A percentile compares a stretch with the other conserved stretches of the same genome.
phyloP scores from a whole-genome alignment of 1,140 invertebrate species.

The Campoletis sonorensis region DNA sequence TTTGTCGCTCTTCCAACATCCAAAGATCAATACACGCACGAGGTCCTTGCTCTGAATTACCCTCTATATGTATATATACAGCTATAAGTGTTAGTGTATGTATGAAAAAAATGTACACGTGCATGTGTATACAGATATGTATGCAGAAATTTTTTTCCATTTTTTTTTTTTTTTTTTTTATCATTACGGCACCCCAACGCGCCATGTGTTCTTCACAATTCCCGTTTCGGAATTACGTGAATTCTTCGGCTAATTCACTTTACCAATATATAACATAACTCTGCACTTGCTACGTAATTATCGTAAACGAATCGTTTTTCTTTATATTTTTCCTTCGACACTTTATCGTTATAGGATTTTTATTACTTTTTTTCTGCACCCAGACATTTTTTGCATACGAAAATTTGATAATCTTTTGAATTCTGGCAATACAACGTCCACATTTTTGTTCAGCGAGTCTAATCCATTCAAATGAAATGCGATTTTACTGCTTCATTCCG shows the following conservation, averaged over 20 bases:
- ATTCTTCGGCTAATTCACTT: conserved; percentile 32
- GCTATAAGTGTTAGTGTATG: background rate
- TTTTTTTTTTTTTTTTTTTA: conserved; percentile 26
- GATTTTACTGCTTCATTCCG: too few relatives aligned
- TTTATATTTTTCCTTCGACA: background rate
- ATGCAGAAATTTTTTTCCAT: background rate
- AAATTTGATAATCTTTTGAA: too few relatives aligned
- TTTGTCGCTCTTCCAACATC: conserved; percentile 41
- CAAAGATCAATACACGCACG: conserved; percentile 63
- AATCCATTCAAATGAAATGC: too few relatives aligned
- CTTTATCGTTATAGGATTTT: background rate
- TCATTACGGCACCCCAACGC: background rate
- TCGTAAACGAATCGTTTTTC: background rate
- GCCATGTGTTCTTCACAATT: conserved; percentile 23
- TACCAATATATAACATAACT: background rate
- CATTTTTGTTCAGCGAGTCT: too few relatives aligned
- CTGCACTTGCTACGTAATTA: background rate
- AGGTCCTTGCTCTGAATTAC: conserved; percentile 47
- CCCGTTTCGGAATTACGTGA: conserved; percentile 16
- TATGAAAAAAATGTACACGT: background rate
- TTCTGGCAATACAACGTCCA: too few relatives aligned
- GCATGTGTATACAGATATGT: background rate
- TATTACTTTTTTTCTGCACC: too few relatives aligned
- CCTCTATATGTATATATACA: background rate
- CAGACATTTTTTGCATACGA: too few relatives aligned